Conservation (phyloP, 2,113 vertebrate species). For the Amphiprion percula region DNA sequence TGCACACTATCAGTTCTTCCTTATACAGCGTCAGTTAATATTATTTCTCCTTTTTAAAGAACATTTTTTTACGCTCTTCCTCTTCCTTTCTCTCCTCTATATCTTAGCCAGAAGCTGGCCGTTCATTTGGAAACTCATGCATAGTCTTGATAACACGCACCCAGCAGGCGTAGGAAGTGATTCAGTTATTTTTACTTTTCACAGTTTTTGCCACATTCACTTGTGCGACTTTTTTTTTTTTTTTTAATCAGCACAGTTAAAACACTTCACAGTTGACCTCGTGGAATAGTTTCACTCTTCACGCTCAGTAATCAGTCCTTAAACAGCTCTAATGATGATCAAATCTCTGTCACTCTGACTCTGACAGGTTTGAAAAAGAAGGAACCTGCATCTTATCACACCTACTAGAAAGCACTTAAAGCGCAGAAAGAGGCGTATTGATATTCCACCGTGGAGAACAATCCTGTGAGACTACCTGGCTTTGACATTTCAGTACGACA, state of each 20-base stretch:
- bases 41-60: conserved; percentile 45
- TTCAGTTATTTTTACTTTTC: conserved; percentile 72
- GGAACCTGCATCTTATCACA: conserved; percentile 67
- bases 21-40: conserved; percentile 52
- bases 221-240: conserved; percentile 30
- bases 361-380: conserved; percentile 74
- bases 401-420: conserved; percentile 73
- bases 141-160: conserved; percentile 72
- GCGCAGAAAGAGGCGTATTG: conserved; percentile 74
- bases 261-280: conserved; percentile 68
- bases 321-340: conserved; percentile 74
- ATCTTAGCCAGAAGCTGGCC: conserved; percentile 66
- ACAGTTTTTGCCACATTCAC: conserved; percentile 29
- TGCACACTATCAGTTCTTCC: conserved; percentile 2
- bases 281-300: conserved; percentile 59
- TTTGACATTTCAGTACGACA: conserved; percentile 77
- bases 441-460: conserved; percentile 65
- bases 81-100: conserved; percentile 50
- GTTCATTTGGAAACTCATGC: conserved; percentile 72
- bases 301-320: conserved; percentile 55
- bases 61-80: conserved; percentile 36
- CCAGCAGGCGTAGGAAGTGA: conserved; percentile 74
- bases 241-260: conserved; percentile 33
- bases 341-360: conserved; percentile 67
- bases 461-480: conserved; percentile 72